Conservation (phyloP, 1,140 invertebrate species). For the Lordiphosa stackelbergi region DNA sequence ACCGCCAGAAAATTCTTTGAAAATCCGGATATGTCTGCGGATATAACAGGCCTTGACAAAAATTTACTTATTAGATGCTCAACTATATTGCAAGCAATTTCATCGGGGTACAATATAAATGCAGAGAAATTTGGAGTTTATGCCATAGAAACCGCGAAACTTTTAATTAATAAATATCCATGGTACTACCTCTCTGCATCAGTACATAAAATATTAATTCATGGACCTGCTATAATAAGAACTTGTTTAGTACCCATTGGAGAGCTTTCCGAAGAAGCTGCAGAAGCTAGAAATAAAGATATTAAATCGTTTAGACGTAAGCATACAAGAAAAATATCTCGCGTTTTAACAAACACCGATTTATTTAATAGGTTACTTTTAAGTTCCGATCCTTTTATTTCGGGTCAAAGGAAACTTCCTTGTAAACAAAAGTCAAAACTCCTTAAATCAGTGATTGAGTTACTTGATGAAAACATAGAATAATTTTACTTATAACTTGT, state of each 20-base stretch:
- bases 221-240: background rate
- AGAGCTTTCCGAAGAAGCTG: slow-evolving; percentile 10
- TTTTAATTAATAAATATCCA: background rate
- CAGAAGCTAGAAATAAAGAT: slow-evolving; percentile 8
- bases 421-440: slow-evolving; percentile 9
- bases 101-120: slow-evolving; percentile 3
- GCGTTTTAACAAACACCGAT: too few species aligned
- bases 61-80: slow-evolving; percentile 5
- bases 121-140: slow-evolving; percentile 2
- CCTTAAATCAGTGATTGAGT: background rate
- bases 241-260: slow-evolving; percentile 3
- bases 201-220: slow-evolving; percentile 1
- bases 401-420: slow-evolving; percentile 11
- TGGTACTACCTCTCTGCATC: slow-evolving; percentile 3
- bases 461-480: too few species aligned
- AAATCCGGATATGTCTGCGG: slow-evolving; percentile 4
- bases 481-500: too few species aligned
- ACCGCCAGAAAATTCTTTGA: slow-evolving; percentile 1
- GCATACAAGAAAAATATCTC: too few species aligned
- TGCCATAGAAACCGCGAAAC: slow-evolving; percentile 6
- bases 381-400: slow-evolving; percentile 14
- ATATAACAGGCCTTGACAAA: background rate
- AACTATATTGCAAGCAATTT: slow-evolving; percentile 6
- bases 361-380: background rate
- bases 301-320: background rate